Evolutionary conservation across 1,140 invertebrate genomes (phyloP).

Genomic region (Ericerus pela): DNA sequence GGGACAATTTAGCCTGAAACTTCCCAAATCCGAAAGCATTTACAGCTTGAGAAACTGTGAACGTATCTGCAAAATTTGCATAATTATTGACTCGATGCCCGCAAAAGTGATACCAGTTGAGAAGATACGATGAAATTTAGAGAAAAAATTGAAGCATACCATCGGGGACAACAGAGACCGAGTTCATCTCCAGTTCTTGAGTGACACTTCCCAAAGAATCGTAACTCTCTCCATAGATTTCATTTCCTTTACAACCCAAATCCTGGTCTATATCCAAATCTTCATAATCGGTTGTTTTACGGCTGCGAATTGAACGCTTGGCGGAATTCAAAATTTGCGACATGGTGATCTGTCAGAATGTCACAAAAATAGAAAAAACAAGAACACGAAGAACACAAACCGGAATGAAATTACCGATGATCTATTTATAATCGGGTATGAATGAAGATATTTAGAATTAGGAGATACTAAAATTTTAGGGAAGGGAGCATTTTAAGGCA

Average conservation of each 20-base stretch:
- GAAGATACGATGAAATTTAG: not conserved
- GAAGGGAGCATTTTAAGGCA: too few relatives aligned
- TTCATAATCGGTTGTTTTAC: slow-evolving; percentile 18
- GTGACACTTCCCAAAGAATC: slow-evolving; percentile 25
- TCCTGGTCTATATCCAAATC: slow-evolving; percentile 16
- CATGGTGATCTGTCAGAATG: not conserved
- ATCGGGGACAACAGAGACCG: slow-evolving; percentile 64
- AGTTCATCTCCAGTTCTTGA: slow-evolving; percentile 60
- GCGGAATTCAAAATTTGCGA: slow-evolving; percentile 17
- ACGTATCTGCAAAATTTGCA: slow-evolving; percentile 54
- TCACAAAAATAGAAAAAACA: not conserved
- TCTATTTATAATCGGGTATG: too few relatives aligned
- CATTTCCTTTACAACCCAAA: not conserved
- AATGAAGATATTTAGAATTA: too few relatives aligned
- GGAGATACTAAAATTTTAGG: too few relatives aligned
- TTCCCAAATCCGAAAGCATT: slow-evolving; percentile 88
- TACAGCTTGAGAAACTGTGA: slow-evolving; percentile 87
- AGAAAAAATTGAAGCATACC: slow-evolving; percentile 35
- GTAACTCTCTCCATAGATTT: not conserved
- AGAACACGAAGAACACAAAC: too few relatives aligned
- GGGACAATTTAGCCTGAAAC: slow-evolving; percentile 82
- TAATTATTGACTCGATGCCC: not conserved
- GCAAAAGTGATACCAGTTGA: not conserved
- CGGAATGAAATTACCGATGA: too few relatives aligned
- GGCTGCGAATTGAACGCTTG: slow-evolving; percentile 8